Evolutionary conservation across 2,888 invertebrate species (phyloP), one percentile per base, ranked within the genome.

Genomic region (Stenotaenia linearis): DNA sequence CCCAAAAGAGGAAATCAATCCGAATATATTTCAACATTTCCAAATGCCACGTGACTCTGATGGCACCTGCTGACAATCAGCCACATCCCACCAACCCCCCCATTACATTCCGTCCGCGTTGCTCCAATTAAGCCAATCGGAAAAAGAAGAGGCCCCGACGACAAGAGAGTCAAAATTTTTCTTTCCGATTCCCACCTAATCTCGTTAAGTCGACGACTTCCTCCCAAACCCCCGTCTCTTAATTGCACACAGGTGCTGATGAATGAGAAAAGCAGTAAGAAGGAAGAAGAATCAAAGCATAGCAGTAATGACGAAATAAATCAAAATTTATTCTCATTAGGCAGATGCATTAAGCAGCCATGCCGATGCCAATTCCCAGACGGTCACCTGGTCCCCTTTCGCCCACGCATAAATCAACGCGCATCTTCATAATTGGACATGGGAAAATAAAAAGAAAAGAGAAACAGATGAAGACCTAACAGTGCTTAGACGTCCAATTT

Each of bases 261-360:
- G 75, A 75, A 75, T 75, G 35, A 32, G 32, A 75, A 75, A 32
- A 37, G 75, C 23, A 69, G 75, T 4, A 69, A 69, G 69, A 69
- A 69, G 69, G n/a, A 69, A 56, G 56, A 56, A 69, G 61, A 61
- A 37, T 37, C 75, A 37, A 75, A 56, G 61, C 45, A 40, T 37
- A 25, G 56, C 50, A 23, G 75, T 80, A 80, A 80, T 80, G 80
- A 78, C 78, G 75, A 78, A 78, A 80, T 80, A 80, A 80, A 80
- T 80, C 80, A 80, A 78, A 69, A 80, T 80, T 69, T 80, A 80
- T 80, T 80, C 75, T 78, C 80, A 80, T 80, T 80, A 80, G 45
- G 61, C 45, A 75, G 75, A 61, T 80, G 80, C 80, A 80, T 80
- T 80, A 80, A 80, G 77, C 56, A 56, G 61, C 32, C 35, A n/a